Conservation (phyloP, 1,140 invertebrate species). For the Drosophila subobscura region DNA sequence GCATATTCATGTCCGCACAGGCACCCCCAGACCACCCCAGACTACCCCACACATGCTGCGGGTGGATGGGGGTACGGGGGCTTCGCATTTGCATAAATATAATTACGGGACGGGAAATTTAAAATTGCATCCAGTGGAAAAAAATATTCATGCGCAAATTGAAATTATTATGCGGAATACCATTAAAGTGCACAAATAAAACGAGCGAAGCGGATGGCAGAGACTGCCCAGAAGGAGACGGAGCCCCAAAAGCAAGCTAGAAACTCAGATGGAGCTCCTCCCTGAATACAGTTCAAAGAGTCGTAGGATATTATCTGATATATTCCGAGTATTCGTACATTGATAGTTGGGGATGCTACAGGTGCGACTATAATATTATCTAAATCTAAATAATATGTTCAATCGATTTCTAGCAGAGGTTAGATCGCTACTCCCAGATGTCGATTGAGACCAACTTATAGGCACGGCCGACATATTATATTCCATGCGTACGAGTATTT, state of each 20-base stretch:
- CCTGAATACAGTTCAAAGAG: too few relatives aligned
- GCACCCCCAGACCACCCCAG: constrained; percentile 6
- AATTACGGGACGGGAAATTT: constrained; percentile 74
- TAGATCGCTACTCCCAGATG: too few relatives aligned
- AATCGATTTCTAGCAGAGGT: too few relatives aligned
- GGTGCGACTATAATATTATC: not conserved
- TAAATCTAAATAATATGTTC: not conserved
- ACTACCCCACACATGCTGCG: constrained; percentile 30
- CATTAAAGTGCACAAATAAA: constrained; percentile 33
- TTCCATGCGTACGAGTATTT: too few relatives aligned
- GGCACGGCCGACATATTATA: too few relatives aligned
- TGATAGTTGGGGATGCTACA: too few relatives aligned
- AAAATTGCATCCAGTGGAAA: constrained; percentile 66
- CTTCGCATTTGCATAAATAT: constrained; percentile 76
- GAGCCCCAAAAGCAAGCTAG: too few relatives aligned
- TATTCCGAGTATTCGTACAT: too few relatives aligned
- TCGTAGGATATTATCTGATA: not conserved
- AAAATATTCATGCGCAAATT: constrained; percentile 55
- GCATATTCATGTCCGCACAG: constrained; percentile 46
- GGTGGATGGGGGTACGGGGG: constrained; percentile 4
- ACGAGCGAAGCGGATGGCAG: constrained; percentile 18
- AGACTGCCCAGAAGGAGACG: not conserved
- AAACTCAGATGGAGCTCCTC: too few relatives aligned
- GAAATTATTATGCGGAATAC: constrained; percentile 50
- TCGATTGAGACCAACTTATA: too few relatives aligned